Base-by-base conservation (phyloP, 2,113 vertebrate genomes). In the Craseonycteris thonglongyai region DNA sequence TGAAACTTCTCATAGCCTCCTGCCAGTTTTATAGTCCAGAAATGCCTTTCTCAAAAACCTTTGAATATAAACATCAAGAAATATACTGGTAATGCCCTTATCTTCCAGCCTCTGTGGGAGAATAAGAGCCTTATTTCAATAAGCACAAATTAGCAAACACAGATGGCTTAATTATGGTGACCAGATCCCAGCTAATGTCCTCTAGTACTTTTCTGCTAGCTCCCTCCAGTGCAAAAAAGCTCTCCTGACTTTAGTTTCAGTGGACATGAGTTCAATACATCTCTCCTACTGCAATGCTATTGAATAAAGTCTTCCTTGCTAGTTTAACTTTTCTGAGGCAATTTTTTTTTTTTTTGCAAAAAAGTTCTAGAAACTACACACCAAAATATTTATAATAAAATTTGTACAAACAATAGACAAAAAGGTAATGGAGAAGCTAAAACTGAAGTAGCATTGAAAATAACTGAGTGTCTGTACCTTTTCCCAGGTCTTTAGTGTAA, bases 301-400 rank as follows among this genome's bases (percentile, higher is more conserved):
- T 40, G 28, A n/a, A n/a, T n/a, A n/a, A n/a, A n/a, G n/a, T n/a
- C n/a, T n/a, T n/a, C n/a, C n/a, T n/a, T n/a, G n/a, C 16, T 7
- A 74, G 10, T 90, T 79, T 59, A 90, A 76, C 3, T 83, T 84
- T 47, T 35, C 26, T 63, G 56, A 26, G 49, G 19, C 22, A 82
- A 33, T n/a, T 35, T 94, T 68, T 83, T 19, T 75, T 93, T 51
- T 33, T n/a, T n/a, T n/a, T n/a, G 30, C 12, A 75, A 42, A 45
- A 61, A n/a, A n/a, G 18, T 30, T 92, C 38, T 90, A 82, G 24
- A 51, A 91, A 65, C 10, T 68, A 14, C 15, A 65, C 42, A 86
- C 66, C 5, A 24, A 65, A 76, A 66, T 8, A 19, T 10, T 30
- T 91, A 24, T 63, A 38, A 58, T 45, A 24, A 56, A 66, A 42